Evolutionary conservation across 1,140 invertebrate genomes (phyloP), one percentile per base, ranked within the genome.

Genomic region (Microplitis mediator): DNA sequence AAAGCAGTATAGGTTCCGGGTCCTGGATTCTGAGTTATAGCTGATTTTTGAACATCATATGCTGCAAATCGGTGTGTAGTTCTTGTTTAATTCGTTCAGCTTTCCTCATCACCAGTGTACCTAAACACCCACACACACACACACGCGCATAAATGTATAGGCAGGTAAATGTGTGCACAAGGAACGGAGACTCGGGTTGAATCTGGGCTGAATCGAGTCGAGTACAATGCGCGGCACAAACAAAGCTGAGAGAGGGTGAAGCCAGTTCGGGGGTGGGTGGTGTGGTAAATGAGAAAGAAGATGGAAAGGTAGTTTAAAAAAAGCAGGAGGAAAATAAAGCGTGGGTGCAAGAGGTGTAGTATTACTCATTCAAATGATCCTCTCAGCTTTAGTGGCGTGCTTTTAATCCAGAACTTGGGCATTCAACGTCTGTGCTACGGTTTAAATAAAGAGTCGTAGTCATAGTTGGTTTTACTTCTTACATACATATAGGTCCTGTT

Each of bases 311-410:
- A 14, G 45, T 51, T 67, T 39, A 14, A 16, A 69, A 56, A 45
- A 45, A 45, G 39, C n/a, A 45, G 14, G 69, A 61, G 51, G 64
- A 11, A 35, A 39, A n/a, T 13, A 62, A 76, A 79, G 82, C 82
- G 86, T 85, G 84, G 84, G 79, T 84, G 80, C 81, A 79, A 79
- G 82, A 85, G 84, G 86, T 87, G 85, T 87, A 87, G 85, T 86
- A 87, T 87, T 87, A 86, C 86, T 86, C 85, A 87, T 87, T 87
- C 86, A 87, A 86, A 87, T 85, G 82, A 85, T 87, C 80, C 83
- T 85, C 82, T 83, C 75, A 71, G 70, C 73, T 69, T 62, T 45
- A 51, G 34, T 35, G 14, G 35, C 58, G 63, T 73, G 84, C 82
- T 85, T 86, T 85, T 85, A 85, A 87, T 85, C 81, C 81, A 74